These are phyloP conservation scores for Lepidurus couesii DNA, from an alignment of 1,140 invertebrate species.

Conservation along the genomic window DNA sequence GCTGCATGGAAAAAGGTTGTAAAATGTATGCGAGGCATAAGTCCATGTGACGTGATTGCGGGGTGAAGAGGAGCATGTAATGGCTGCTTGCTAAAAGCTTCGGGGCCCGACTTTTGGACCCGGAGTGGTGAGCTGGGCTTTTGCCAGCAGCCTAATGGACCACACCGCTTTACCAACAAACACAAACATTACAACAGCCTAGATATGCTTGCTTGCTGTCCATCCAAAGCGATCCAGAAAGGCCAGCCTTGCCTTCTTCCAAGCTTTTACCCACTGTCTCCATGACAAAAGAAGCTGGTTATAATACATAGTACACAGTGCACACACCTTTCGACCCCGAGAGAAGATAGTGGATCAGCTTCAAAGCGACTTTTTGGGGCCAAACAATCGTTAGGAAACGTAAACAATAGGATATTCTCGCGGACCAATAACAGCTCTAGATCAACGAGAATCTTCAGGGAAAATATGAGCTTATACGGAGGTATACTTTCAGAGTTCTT, in stretches of 20 bases:
- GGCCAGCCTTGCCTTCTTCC: too few relatives aligned
- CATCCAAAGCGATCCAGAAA: not conserved
- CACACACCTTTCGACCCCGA: not conserved
- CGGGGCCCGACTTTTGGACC: not conserved
- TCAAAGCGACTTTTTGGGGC: too few relatives aligned
- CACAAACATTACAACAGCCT: constrained; percentile 9
- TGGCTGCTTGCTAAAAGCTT: constrained; percentile 11
- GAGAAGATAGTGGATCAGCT: too few relatives aligned
- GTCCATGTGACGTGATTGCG: constrained; percentile 15
- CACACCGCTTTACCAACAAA: constrained; percentile 14
- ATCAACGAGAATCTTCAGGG: too few relatives aligned
- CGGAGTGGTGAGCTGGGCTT: constrained; percentile 5
- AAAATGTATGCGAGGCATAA: constrained; percentile 16
- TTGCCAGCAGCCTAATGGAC: constrained; percentile 20
- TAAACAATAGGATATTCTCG: too few relatives aligned
- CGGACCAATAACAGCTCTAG: too few relatives aligned
- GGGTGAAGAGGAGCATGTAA: constrained; percentile 18
- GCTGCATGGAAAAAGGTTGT: not conserved
- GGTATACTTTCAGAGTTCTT: too few relatives aligned
- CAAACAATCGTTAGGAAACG: too few relatives aligned
- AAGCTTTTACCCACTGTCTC: not conserved
- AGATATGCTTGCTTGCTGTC: not conserved
- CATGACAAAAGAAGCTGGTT: constrained; percentile 4
- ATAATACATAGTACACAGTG: not conserved
- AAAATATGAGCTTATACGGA: too few relatives aligned